Evolutionary conservation across 2,113 vertebrate genomes (phyloP).

Genomic region (Poeciliopsis turrubarensis): DNA sequence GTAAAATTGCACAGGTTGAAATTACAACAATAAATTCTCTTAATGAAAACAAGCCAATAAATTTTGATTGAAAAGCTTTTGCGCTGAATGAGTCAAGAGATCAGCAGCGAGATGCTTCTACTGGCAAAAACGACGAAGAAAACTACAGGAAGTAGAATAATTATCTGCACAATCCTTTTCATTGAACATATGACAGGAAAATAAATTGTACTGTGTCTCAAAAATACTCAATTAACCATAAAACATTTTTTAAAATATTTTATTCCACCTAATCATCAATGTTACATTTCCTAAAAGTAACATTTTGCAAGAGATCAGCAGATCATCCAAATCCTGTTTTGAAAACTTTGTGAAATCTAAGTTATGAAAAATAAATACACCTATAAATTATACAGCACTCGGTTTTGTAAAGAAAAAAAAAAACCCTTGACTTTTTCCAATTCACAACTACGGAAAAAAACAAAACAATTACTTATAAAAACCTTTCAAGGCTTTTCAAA

Average conservation of each 20-base stretch:
- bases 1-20: no score
- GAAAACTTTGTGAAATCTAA: not conserved
- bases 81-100: no score
- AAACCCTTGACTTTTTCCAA: not conserved
- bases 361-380: not conserved
- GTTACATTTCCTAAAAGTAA: not conserved
- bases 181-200: no score
- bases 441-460: not conserved
- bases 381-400: not conserved
- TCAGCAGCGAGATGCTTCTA: no score
- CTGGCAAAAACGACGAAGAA: no score
- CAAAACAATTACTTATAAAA: not conserved
- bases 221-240: not conserved
- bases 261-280: not conserved
- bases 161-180: no score
- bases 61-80: no score
- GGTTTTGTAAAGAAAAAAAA: not conserved
- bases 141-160: no score
- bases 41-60: no score
- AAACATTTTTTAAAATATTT: not conserved
- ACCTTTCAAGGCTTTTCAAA: not conserved
- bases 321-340: not conserved
- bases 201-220: no score
- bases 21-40: no score
- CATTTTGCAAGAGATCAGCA: not conserved